Conservation (phyloP, 1,140 invertebrate species). For the Drosophila micromelanica region DNA sequence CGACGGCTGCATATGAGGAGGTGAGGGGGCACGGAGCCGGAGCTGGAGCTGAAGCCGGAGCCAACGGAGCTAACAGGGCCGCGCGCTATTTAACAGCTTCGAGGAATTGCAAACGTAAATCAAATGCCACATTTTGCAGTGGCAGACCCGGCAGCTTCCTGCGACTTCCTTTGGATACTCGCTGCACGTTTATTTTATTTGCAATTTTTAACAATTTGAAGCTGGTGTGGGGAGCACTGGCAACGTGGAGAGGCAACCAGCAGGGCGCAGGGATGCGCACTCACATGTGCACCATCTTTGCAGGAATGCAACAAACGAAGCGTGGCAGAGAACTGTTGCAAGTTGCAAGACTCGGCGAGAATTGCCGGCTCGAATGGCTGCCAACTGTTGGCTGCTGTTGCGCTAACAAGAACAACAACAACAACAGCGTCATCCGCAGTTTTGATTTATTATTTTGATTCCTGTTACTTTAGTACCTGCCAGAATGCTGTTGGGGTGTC, state of each 20-base stretch:
- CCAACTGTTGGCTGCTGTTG: constrained; percentile 55
- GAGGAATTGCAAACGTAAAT: constrained; percentile 72
- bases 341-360: constrained; percentile 18
- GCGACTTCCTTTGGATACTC: not conserved
- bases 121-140: constrained; percentile 69
- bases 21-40: not conserved
- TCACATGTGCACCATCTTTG: not conserved
- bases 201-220: constrained; percentile 55
- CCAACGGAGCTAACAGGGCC: constrained; percentile 1
- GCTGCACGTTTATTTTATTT: constrained; percentile 62
- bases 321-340: constrained; percentile 11
- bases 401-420: constrained; percentile 12
- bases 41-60: not conserved
- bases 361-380: constrained; percentile 23
- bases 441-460: constrained; percentile 81
- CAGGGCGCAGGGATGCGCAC: constrained; percentile 7
- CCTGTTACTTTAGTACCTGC: constrained; percentile 73
- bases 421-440: constrained; percentile 49
- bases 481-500: constrained; percentile 46
- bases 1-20: no score
- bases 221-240: not conserved
- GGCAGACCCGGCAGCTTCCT: constrained; percentile 27
- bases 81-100: constrained; percentile 59
- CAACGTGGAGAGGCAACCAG: not conserved
- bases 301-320: constrained; percentile 13